Percentiles rank a stretch among this genome's conserved stretches.
These are phyloP conservation scores for Periophthalmus modestus DNA, from an alignment of 2,113 vertebrate species.

Conservation along the genomic window DNA sequence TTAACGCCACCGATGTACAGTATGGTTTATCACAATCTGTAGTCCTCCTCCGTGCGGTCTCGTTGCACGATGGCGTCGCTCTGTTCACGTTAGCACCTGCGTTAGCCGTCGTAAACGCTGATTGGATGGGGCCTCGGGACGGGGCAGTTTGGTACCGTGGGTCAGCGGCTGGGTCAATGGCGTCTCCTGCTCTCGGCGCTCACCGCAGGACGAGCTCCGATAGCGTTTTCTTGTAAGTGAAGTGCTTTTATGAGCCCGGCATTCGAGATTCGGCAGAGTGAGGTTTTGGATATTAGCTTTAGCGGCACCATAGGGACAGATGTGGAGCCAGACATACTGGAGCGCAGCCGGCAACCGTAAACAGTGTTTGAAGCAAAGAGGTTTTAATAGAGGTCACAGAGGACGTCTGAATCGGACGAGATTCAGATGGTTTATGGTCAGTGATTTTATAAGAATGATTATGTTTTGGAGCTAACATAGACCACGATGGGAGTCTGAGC, in stretches of 20 bases:
- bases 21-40: not conserved
- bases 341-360: slow-evolving; percentile 32
- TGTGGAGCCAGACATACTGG: slow-evolving; percentile 27
- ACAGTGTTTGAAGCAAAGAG: slow-evolving; percentile 14
- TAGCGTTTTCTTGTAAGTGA: slow-evolving; percentile 21
- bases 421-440: not conserved
- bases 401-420: slow-evolving; percentile 2
- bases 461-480: not conserved
- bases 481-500: not conserved
- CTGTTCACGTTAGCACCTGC: not conserved
- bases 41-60: not conserved
- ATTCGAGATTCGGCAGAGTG: slow-evolving; percentile 30
- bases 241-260: slow-evolving; percentile 26
- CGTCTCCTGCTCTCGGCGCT: slow-evolving; percentile 11
- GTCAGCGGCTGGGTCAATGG: slow-evolving; percentile 37
- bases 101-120: not conserved
- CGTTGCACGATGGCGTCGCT: not conserved
- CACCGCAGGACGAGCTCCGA: slow-evolving; percentile 3
- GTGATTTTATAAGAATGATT: not conserved
- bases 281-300: slow-evolving; percentile 27
- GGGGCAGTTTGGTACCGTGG: too few relatives aligned
- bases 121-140: not conserved
- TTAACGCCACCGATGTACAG: too few relatives aligned
- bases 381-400: slow-evolving; percentile 25
- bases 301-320: slow-evolving; percentile 28